A percentile compares a stretch with the other conserved stretches of the same genome.
Conservation (phyloP, 2,113 vertebrate species). For the Thermophis baileyi region DNA sequence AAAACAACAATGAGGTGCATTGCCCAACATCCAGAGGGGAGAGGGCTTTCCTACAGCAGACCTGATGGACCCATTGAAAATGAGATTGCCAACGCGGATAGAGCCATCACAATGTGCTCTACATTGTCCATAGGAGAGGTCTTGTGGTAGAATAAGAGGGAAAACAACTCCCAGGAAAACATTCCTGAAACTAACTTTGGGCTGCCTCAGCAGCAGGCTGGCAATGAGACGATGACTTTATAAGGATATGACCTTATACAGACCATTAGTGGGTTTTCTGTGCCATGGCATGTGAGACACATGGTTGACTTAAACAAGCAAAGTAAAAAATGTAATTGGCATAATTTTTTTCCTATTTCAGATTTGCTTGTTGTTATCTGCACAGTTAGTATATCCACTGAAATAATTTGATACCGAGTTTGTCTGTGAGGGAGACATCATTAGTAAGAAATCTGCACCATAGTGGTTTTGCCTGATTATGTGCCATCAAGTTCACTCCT, state of each 20-base stretch:
- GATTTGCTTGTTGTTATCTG: background rate
- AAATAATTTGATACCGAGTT: background rate
- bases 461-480: background rate
- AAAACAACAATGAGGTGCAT: background rate
- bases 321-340: background rate
- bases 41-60: background rate
- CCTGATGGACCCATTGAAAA: background rate
- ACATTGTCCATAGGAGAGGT: background rate
- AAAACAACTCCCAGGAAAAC: background rate
- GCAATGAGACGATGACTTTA: background rate
- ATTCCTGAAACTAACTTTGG: background rate
- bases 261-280: background rate
- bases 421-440: background rate
- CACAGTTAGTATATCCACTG: background rate
- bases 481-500: background rate
- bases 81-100: background rate
- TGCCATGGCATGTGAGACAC: background rate
- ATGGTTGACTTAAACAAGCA: background rate
- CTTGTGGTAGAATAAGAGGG: background rate
- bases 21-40: background rate
- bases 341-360: background rate
- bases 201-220: background rate
- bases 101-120: background rate
- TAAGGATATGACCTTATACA: background rate
- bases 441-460: background rate